phyloP scores from a whole-genome alignment of 2,888 invertebrate species.

The Unio pictorum region DNA sequence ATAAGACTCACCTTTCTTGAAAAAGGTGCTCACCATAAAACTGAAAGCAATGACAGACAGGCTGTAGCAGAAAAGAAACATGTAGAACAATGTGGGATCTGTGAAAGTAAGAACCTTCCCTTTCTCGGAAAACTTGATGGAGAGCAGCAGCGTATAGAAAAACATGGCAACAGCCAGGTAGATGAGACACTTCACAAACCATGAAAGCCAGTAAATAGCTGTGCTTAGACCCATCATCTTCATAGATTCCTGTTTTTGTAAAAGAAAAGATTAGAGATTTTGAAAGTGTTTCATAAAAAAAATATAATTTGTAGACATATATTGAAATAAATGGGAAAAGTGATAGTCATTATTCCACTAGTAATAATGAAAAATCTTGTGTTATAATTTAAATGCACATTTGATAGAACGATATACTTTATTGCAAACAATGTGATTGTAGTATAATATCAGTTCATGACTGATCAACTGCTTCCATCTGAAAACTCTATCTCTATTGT shows the following conservation, averaged over 20 bases:
- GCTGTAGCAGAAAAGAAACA: slow-evolving; percentile 82
- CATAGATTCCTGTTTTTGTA: slow-evolving; percentile 83
- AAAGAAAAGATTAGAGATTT: no score
- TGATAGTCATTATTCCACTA: no score
- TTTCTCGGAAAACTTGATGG: slow-evolving; percentile 40
- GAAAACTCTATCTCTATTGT: no score
- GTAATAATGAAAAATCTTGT: no score
- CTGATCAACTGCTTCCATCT: no score
- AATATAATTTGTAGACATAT: no score
- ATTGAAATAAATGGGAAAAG: no score
- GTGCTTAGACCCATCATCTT: slow-evolving; percentile 90
- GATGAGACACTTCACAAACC: slow-evolving; percentile 85
- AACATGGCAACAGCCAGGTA: slow-evolving; percentile 78
- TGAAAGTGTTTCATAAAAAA: no score
- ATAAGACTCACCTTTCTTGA: slow-evolving; percentile 80
- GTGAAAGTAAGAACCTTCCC: slow-evolving; percentile 65
- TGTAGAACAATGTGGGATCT: slow-evolving; percentile 79
- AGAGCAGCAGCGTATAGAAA: slow-evolving; percentile 69
- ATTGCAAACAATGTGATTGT: no score
- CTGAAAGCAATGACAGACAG: slow-evolving; percentile 82
- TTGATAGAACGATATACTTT: no score
- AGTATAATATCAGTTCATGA: no score
- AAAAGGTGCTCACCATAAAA: slow-evolving; percentile 86
- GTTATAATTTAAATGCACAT: no score
- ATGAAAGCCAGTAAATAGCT: slow-evolving; percentile 88